A percentile compares a stretch with the other conserved stretches of the same genome.
These are phyloP conservation scores for Daptonema setosum DNA, from an alignment of 2,888 invertebrate species.

Conservation along the genomic window DNA sequence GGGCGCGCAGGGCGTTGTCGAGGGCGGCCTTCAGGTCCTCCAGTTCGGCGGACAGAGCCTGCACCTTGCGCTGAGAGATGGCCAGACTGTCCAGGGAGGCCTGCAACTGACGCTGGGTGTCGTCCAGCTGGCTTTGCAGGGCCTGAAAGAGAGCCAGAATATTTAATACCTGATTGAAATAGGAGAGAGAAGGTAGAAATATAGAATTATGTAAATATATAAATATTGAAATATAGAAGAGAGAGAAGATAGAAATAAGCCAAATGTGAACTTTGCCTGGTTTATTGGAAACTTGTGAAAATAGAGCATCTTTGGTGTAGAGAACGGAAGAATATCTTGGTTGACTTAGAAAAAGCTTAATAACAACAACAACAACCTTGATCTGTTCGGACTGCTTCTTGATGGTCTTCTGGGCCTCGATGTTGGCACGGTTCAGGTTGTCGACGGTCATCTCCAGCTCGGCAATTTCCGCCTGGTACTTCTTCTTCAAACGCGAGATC, in stretches of 20 bases:
- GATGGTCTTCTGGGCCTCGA: conserved; percentile 85
- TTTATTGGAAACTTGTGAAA: no score
- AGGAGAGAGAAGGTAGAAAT: no score
- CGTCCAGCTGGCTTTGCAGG: conserved; percentile 81
- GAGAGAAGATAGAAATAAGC: no score
- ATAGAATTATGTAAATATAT: no score
- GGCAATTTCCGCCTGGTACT: conserved; percentile 88
- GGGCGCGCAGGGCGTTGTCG: conserved; percentile 62
- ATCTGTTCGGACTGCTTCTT: conserved; percentile 85
- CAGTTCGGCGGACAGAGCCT: conserved; percentile 33
- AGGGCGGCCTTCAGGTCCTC: conserved; percentile 50
- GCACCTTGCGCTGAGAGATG: conserved; percentile 23
- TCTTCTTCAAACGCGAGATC: conserved; percentile 91
- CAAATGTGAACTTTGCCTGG: no score
- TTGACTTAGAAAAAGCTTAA: no score
- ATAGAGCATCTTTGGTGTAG: no score
- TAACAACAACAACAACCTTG: no score
- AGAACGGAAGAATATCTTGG: no score
- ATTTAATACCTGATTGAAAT: no score
- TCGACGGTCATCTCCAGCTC: conserved; percentile 87
- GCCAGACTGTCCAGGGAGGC: conserved; percentile 58
- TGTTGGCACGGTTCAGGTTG: conserved; percentile 90
- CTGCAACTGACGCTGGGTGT: conserved; percentile 80
- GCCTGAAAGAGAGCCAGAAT: no score
- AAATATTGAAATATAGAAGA: no score